Base-by-base conservation (phyloP, 2,113 vertebrate species). In the Mobula birostris region DNA sequence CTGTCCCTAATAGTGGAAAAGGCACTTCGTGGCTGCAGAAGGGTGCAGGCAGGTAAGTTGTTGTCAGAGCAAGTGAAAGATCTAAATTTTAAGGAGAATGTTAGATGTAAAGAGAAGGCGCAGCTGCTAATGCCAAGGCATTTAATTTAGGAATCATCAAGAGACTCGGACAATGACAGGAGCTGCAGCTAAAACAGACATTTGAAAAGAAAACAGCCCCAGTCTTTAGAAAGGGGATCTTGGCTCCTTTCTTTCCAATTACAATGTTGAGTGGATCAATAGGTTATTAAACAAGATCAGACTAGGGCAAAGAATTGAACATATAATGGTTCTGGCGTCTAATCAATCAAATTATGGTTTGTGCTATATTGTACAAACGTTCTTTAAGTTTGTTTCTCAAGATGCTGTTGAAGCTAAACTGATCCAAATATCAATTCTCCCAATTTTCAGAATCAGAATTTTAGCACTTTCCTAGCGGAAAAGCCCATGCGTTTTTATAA, bases 301-400 rank as follows among this genome's bases (percentile, higher is more conserved):
- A 83, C 80, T 8, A 56, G 80, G 80, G 40, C 80, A 83, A 21
- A 24, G 24, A 24, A 83, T 74, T 83, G 40, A 83, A 83, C 80
- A 48, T 56, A 56, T 56, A 83, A 83, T 83, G 40, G 19, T 56
- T 8, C 19, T 48, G 80, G 19, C 40, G 80, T 56, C 80, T 56
- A 36, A 83, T 83, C 80, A 83, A 48, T 83, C 19, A 15, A 83
- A 83, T 83, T 80, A 80, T 80, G 78, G 36, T 80, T 36, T 80
- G 78, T 40, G 15, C 12, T 21, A 56, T 48, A 21, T 21, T 24
- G 80, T 24, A 21, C 80, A 83, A 83, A 83, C 48, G 48, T 56
- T 56, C 40, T 83, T 83, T 83, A 48, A 83, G 19, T 83, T 83
- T 56, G 19, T 21, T 83, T 9, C 40, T 83, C 19, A 56, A 74